These are phyloP conservation scores for Lophura swinhoii DNA, from an alignment of 2,797 vertebrate species.

Conservation along the genomic window DNA sequence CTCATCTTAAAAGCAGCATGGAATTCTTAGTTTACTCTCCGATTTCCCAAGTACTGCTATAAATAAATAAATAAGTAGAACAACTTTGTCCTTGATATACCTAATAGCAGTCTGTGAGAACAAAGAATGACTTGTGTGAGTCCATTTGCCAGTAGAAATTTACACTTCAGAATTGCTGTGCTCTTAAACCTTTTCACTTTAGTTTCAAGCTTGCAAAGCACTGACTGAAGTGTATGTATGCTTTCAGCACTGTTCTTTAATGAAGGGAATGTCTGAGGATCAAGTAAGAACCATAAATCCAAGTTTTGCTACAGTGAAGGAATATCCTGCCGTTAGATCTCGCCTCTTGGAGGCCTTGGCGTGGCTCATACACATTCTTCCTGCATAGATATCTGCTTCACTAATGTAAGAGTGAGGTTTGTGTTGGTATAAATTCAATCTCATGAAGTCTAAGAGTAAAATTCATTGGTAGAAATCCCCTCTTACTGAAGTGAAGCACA, in stretches of 20 bases:
- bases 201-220: constrained; percentile 5
- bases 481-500: neutral
- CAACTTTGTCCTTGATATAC: constrained; percentile 33
- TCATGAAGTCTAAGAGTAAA: neutral
- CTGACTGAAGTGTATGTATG: constrained; percentile 32
- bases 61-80: constrained; percentile 47
- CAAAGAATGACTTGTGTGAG: constrained; percentile 40
- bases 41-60: neutral
- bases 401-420: neutral
- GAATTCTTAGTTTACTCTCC: neutral
- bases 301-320: neutral
- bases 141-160: constrained; percentile 65
- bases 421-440: neutral
- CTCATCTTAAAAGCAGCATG: neutral
- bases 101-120: constrained; percentile 42
- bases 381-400: neutral
- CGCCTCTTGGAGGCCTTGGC: neutral
- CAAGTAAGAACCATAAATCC: constrained; percentile 1
- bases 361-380: neutral
- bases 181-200: constrained; percentile 51
- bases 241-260: constrained; percentile 52
- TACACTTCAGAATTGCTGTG: constrained; percentile 46
- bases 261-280: constrained; percentile 9
- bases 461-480: constrained; percentile 1
- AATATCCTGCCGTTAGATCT: neutral